These are phyloP conservation scores for Suillia variegata DNA, from an alignment of 2,888 invertebrate species.

Conservation along the genomic window DNA sequence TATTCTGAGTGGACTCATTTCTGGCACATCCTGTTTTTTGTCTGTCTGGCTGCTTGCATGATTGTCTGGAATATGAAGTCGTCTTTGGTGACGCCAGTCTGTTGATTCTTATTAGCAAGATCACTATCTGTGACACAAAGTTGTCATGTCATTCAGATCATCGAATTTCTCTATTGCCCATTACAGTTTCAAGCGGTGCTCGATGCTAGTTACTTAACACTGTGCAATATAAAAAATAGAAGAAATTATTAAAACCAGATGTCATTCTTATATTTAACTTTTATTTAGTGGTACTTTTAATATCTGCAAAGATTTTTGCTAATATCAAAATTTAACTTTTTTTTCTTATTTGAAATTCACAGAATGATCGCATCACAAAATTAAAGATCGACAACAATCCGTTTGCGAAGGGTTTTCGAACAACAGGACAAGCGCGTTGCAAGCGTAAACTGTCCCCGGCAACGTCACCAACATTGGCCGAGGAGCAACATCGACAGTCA, in stretches of 20 bases:
- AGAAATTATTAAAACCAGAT: background rate
- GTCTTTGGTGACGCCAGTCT: constrained; percentile 32
- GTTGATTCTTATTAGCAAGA: constrained; percentile 35
- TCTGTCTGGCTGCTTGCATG: constrained; percentile 7
- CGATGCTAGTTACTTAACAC: constrained; percentile 17
- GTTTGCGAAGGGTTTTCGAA: constrained; percentile 90
- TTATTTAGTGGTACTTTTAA: background rate
- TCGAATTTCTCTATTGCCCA: background rate
- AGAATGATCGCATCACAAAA: constrained; percentile 85
- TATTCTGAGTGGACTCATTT: constrained; percentile 28
- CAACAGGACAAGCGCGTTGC: constrained; percentile 77
- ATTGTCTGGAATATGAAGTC: constrained; percentile 21
- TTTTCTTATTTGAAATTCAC: constrained; percentile 6
- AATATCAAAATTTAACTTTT: constrained; percentile 1
- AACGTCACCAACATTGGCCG: constrained; percentile 37
- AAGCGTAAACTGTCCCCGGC: constrained; percentile 67
- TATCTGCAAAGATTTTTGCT: constrained; percentile 3
- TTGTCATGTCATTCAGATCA: constrained; percentile 23
- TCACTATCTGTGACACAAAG: constrained; percentile 24
- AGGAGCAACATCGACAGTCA: background rate
- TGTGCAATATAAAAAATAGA: too few species aligned
- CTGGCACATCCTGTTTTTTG: constrained; percentile 34
- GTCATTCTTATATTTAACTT: constrained; percentile 13
- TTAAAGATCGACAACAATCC: constrained; percentile 91
- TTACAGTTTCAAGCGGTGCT: constrained; percentile 18